Evolutionary conservation across 1,140 invertebrate species (phyloP).

Genomic region (Cecropterus lyciades): DNA sequence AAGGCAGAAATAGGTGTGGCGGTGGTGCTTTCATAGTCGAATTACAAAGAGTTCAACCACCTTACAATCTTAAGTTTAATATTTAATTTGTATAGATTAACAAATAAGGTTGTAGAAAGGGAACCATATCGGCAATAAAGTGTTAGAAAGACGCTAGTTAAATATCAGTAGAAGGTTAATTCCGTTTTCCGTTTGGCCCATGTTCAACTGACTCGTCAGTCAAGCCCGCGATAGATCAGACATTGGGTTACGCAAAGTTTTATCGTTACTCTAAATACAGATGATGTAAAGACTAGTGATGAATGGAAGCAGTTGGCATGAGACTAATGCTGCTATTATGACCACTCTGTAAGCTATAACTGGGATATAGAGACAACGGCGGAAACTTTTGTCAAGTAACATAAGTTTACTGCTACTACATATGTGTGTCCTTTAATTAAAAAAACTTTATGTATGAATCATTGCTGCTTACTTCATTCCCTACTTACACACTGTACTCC

Average conservation of each 20-base stretch:
- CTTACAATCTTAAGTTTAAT: no score
- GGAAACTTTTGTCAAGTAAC: no score
- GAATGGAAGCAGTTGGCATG: conserved; percentile 52
- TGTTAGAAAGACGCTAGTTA: neutral
- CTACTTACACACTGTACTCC: no score
- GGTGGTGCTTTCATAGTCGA: no score
- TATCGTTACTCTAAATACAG: conserved; percentile 54
- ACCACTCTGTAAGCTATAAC: conserved; percentile 7
- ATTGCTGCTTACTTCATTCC: no score
- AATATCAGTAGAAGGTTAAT: conserved; percentile 23
- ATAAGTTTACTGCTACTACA: no score
- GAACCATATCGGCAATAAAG: no score
- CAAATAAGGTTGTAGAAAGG: neutral
- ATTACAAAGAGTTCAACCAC: no score
- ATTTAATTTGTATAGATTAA: neutral
- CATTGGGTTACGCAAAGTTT: conserved; percentile 48
- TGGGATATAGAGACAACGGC: neutral
- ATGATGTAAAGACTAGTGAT: conserved; percentile 51
- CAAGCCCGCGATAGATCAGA: conserved; percentile 38
- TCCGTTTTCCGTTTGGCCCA: conserved; percentile 30
- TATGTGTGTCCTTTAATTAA: no score
- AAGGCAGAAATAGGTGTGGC: no score
- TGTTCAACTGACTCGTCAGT: conserved; percentile 35
- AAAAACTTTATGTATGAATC: no score
- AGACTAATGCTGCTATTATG: conserved; percentile 27